Base-by-base conservation (phyloP, 2,797 vertebrate genomes). In the Nannoperca obscura region DNA sequence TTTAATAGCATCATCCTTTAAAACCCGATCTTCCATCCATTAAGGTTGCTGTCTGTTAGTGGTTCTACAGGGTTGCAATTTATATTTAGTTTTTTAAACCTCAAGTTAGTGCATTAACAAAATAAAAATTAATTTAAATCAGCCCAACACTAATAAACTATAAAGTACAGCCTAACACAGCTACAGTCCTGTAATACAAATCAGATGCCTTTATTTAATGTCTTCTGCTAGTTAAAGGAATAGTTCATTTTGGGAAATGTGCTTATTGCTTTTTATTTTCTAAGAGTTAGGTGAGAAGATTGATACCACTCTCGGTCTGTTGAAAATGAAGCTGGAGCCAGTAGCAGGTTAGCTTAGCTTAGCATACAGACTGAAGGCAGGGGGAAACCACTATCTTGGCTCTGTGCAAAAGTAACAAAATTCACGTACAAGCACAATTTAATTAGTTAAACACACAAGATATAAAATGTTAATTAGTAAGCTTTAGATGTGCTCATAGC, bases 31-130 rank as follows among this genome's bases (percentile, higher is more conserved):
- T 76, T 70, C 60, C 36, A 75, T 86, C 50, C 67, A 84, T 38
- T 86, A 59, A 80, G 65, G 50, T 81, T 74, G 62, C 78, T 59
- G 59, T 76, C 64, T 73, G 62, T 84, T 75, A 59, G 64, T 85
- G 81, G 80, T 79, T 85, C 80, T 82, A 88, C 83, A 86, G 81
- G 88, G 84, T 90, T 87, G 44, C n/a, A 74, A 74, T 86, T 81
- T 78, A 52, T 60, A 58, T 38, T 77, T 50, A 14, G 19, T 36
- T 73, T 62, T 61, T 62, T 61, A 54, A 76, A 73, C 63, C 42
- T 84, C 42, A 59, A 71, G 20, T 74, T 78, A 47, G 49, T 64
- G 27, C 24, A 46, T 71, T 59, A 46, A 71, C 38, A n/a, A 57
- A 77, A 50, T 34, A 32, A 50, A 76, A 74, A 49, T 76, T 50